Base-by-base conservation (phyloP, 2,888 invertebrate species). In the Caenorhabditis sinica region DNA sequence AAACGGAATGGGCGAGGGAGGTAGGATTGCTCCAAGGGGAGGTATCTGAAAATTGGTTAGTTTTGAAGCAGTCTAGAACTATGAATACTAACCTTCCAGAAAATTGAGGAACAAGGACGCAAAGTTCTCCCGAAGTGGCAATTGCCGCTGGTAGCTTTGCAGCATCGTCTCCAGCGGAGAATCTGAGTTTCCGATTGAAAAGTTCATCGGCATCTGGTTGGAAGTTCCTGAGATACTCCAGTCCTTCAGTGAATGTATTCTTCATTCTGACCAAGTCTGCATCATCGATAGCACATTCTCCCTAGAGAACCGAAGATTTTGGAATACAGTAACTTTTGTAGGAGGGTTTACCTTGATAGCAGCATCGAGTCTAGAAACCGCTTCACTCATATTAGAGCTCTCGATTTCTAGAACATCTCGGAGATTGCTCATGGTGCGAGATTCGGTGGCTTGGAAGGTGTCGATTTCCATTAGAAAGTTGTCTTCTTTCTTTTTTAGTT, bases 241-340 rank as follows among this genome's bases (percentile, higher is more conserved):
- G 96, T 20, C 97, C 97, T 93, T 97, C 97, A 28, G 97, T 94
- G 94, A 97, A 97, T 87, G 97, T 96, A 94, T 97, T 97, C 94
- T 98, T 98, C 80, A 97, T 96, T 92, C 97, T 97, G 94, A 97
- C 96, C 87, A 93, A 77, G 56, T 97, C 96, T 96, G 97, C 96
- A 91, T 96, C 96, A 53, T 96, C 96, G 86, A 91, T 91, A 28
- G 91, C 91, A 45, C 87, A 87, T 75, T 87, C 92, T 88, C 74
- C 90, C 88, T 69, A 89, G 83, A 51, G 79, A 36, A n/a, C n/a
- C n/a, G n/a, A n/a, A n/a, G n/a, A 20, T 30, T 5, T 20, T 17
- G 9, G 15, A 33, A 6, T 33, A 33, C 8, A 33, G 8, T 33
- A 9, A 11, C 25, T 25, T 25, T 13, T 25, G 28, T 15, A 28